Evolutionary conservation across 2,888 invertebrate genomes (phyloP).

Genomic region (Ceratothoa steindachneri): DNA sequence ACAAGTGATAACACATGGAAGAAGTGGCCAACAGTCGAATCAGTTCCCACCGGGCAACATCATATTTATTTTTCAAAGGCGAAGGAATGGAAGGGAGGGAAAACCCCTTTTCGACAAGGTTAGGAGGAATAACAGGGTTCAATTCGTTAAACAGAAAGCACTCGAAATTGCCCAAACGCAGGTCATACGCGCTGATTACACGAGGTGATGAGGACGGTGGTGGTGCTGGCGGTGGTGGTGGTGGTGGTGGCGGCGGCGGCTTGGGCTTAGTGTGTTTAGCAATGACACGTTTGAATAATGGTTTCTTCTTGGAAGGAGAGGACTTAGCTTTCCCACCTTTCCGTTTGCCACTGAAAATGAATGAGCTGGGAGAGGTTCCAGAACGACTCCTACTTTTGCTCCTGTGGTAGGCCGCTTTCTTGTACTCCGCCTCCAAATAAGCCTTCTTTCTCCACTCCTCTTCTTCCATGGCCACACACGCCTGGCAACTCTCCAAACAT

Average conservation of each 20-base stretch:
- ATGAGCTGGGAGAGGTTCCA: neutral
- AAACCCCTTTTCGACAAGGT: neutral
- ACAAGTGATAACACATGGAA: conserved; percentile 1
- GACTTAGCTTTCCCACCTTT: neutral
- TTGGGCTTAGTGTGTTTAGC: neutral
- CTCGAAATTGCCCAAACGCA: neutral
- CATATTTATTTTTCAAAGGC: neutral
- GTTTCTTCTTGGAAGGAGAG: neutral
- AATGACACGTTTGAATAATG: neutral
- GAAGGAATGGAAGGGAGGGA: neutral
- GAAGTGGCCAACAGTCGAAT: neutral
- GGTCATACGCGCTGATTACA: neutral
- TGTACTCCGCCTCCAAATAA: neutral
- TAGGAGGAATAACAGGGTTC: neutral
- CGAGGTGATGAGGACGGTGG: neutral
- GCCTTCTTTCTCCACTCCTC: neutral
- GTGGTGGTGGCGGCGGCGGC: too few species aligned
- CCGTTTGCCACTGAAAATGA: neutral
- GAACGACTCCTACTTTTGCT: neutral
- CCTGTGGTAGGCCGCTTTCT: neutral
- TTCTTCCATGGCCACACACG: neutral
- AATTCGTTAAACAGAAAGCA: neutral
- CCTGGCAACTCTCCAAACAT: neutral
- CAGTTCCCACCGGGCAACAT: neutral
- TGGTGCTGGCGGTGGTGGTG: neutral